Evolutionary conservation across 2,113 vertebrate genomes (phyloP), one percentile per base, ranked within the genome.

Genomic region (Calypte anna): DNA sequence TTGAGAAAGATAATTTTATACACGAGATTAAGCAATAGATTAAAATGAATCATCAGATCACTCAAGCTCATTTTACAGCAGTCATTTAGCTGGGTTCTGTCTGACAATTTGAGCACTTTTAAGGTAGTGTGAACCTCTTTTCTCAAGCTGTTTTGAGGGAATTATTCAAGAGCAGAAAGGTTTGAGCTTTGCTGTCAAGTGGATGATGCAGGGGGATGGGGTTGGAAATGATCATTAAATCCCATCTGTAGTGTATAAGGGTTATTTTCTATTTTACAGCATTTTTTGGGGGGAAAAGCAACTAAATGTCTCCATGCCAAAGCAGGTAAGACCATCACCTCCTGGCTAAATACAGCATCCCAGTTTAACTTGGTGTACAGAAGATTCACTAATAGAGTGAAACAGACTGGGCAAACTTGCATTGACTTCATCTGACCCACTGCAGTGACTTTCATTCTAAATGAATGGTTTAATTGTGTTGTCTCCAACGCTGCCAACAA

Each of bases 1-100:
- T 6, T 51, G 82, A 78, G 57, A 90, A 90, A 83, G 85, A 93
- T 67, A 74, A 77, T 77, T 93, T 74, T 53, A 74, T 88, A 67
- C 46, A 86, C 0, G 0, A 88, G 22, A 68, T 40, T 54, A 79
- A 36, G 66, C 70, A 91, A 91, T 20, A 58, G 82, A 91, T 96
- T 69, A 74, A 92, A 77, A 89, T 63, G 51, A 88, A 88, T 78
- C 68, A 81, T 90, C 43, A 66, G 28, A 66, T 70, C 53, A 70
- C 55, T 57, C 64, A 78, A 81, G 73, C 82, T 80, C 22, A 21
- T 90, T 90, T 93, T 77, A 48, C 15, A 51, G 44, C 50, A 69
- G 33, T 50, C 61, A 75, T 78, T 90, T 75, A 80, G 88, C 40
- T 2, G 3, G 68, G 57, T 9, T 79, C 58, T 62, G 19, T 21